Base-by-base conservation (phyloP, 2,113 vertebrate genomes). In the Lontra canadensis region DNA sequence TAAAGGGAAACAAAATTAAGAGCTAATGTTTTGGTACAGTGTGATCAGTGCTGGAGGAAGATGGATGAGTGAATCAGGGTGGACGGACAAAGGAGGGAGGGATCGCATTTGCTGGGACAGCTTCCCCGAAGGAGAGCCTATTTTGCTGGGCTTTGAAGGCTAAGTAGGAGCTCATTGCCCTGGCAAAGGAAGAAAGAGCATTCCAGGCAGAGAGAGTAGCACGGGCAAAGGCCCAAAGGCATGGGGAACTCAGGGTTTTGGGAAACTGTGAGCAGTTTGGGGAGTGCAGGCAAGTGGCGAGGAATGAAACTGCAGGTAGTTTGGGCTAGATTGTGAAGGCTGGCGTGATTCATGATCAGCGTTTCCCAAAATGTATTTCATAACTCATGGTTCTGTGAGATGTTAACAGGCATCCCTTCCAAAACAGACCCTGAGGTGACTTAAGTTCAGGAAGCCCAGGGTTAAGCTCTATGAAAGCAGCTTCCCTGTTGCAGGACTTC, bases 21-120 rank as follows among this genome's bases (percentile, higher is more conserved):
- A n/a, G 17, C 49, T 26, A 21, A 34, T 11, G 0, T 59, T 36
- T 39, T 4, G 8, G 0, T 47, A 2, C 31, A 4, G 17, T 49
- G 10, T 73, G 88, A 52, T 11, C 15, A 18, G 44, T 21, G 3
- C 57, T 39, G 31, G 20, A 39, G 25, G 47, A 29, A 26, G 36
- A 23, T 1, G 26, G 42, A 49, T 2, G 63, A 44, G 6, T 73
- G 42, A 44, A 23, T 61, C 44, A 26, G 13, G 7, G 2, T 42
- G 29, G n/a, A 12, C 0, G 10, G 69, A 29, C 52, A 21, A 14
- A 84, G 49, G 26, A 42, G 49, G 69, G 47, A 59, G 7, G 8
- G 0, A 34, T 42, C 59, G 12, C 69, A 25, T 59, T 31, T 25
- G 18, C 85, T 2, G n/a, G 47, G 78, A 42, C 11, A 1, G 26